phyloP scores from a whole-genome alignment of 2,797 vertebrate genomes.

The Hypotaenidia okinawae region DNA sequence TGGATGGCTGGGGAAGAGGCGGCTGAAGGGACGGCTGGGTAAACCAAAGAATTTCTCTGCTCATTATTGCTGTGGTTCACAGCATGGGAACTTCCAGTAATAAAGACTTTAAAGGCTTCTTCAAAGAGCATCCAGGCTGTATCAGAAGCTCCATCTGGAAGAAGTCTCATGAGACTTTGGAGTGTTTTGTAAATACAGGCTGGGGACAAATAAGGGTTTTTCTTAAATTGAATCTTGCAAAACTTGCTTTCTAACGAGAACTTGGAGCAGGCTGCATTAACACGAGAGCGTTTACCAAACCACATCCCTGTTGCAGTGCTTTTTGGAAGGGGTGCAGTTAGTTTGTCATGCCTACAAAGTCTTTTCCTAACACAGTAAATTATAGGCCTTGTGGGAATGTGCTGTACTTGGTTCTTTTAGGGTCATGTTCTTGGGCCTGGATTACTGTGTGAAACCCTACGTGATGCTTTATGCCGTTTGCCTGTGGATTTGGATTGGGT shows the following conservation, averaged over 20 bases:
- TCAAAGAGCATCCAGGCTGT: constrained; percentile 33
- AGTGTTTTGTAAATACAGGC: constrained; percentile 57
- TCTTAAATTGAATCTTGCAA: constrained; percentile 17
- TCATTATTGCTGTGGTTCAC: neutral
- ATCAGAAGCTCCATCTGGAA: constrained; percentile 47
- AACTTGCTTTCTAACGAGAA: constrained; percentile 17
- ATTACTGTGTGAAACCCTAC: neutral
- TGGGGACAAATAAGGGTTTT: constrained; percentile 27
- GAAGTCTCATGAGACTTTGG: constrained; percentile 7
- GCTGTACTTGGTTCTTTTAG: constrained; percentile 33
- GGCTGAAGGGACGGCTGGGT: neutral
- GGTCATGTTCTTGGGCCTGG: constrained; percentile 7
- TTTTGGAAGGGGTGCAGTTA: constrained; percentile 29
- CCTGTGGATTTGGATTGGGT: constrained; percentile 14
- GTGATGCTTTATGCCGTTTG: neutral
- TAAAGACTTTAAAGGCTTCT: constrained; percentile 30
- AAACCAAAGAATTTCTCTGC: neutral
- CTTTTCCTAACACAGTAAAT: constrained; percentile 21
- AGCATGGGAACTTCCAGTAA: neutral
- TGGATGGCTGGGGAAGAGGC: neutral
- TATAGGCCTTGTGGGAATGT: constrained; percentile 25
- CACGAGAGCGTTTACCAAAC: neutral
- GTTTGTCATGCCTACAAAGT: constrained; percentile 26
- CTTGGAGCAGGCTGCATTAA: neutral
- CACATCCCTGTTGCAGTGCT: neutral